A percentile compares a stretch with the other conserved stretches of the same genome.
Conservation (phyloP, 2,888 invertebrate genomes). For the Rotaria macrura region DNA sequence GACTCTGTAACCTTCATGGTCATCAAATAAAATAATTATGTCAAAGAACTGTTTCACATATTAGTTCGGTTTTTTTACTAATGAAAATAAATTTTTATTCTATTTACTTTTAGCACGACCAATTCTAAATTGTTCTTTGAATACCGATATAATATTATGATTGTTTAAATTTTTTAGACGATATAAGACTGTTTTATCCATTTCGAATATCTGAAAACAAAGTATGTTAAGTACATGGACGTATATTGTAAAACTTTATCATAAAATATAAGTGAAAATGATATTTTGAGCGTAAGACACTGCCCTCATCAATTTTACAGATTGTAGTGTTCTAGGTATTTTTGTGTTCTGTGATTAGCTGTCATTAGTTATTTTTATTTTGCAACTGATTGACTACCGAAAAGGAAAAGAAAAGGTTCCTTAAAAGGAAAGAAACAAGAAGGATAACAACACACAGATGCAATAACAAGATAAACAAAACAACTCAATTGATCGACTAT, state of each 20-base stretch:
- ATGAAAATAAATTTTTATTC: too few species aligned
- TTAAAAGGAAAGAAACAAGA: neutral
- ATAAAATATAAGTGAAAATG: too few species aligned
- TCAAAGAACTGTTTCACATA: too few species aligned
- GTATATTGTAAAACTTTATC: too few species aligned
- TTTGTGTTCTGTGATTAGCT: neutral
- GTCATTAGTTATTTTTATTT: neutral
- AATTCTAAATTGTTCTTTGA: conserved; percentile 15
- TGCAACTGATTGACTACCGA: neutral
- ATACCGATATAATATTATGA: neutral
- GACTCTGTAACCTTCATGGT: too few species aligned
- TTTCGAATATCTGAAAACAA: neutral
- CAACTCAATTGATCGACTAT: neutral
- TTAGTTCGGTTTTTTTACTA: too few species aligned
- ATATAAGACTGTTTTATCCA: neutral
- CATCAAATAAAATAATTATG: too few species aligned
- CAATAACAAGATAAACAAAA: neutral
- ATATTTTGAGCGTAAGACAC: too few species aligned
- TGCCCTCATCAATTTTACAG: too few species aligned
- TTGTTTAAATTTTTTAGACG: neutral
- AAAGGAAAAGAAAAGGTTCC: neutral
- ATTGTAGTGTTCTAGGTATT: neutral
- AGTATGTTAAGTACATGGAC: too few species aligned
- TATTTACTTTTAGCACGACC: conserved; percentile 3
- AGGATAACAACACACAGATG: neutral